phyloP scores from a whole-genome alignment of 2,797 vertebrate genomes.

The Sebastiscus albofasciatus region DNA sequence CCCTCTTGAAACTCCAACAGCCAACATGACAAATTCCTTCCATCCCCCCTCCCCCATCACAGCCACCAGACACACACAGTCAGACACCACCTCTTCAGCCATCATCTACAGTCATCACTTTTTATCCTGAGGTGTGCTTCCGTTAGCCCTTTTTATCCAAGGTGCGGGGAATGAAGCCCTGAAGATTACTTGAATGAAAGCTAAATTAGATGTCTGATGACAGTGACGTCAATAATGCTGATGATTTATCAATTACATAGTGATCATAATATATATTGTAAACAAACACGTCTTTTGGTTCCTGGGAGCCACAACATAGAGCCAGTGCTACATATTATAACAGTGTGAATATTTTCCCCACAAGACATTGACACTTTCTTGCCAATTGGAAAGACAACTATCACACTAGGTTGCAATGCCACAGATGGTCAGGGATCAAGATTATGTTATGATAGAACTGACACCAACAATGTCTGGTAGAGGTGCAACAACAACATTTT shows the following conservation, averaged over 20 bases:
- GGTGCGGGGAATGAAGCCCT: not conserved
- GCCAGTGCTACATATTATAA: not conserved
- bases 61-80: constrained; percentile 44
- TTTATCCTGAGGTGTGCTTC: not conserved
- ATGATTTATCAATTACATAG: not conserved
- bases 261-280: not conserved
- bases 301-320: not conserved
- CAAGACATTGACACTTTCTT: constrained; percentile 5
- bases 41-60: constrained; percentile 29
- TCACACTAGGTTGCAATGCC: not conserved
- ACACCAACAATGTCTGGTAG: not conserved
- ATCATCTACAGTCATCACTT: not conserved
- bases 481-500: not conserved
- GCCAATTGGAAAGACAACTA: not conserved
- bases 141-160: not conserved
- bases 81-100: constrained; percentile 8
- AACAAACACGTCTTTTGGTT: not conserved
- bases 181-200: not conserved
- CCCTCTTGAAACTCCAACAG: constrained; percentile 67
- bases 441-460: not conserved
- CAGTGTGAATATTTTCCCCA: not conserved
- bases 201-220: not conserved
- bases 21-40: constrained; percentile 74
- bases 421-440: not conserved
- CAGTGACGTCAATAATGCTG: not conserved